Conservation (phyloP, 2,113 vertebrate genomes). For the Chascanopsetta lugubris region DNA sequence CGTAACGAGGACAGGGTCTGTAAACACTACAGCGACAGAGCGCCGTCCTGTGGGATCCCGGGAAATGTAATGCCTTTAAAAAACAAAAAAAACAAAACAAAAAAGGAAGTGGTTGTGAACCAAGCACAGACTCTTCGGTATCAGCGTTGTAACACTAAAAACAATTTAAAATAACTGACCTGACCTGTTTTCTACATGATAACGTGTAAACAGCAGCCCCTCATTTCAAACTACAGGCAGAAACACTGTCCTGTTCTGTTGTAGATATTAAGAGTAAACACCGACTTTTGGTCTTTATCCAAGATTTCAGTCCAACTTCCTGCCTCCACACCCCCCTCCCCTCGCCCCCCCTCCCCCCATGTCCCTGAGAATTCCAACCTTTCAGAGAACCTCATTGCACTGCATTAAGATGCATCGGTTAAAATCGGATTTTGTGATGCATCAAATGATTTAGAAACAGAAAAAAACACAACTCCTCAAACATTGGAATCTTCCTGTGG, state of each 20-base stretch:
- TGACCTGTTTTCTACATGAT: conserved; percentile 47
- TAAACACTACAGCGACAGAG: conserved; percentile 71
- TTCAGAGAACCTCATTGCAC: conserved; percentile 36
- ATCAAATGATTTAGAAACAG: conserved; percentile 36
- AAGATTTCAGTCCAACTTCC: conserved; percentile 20
- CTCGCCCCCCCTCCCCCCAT: too few species aligned
- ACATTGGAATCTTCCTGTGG: conserved; percentile 44
- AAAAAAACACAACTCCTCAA: conserved; percentile 19
- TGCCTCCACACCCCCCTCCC: conserved; percentile 9
- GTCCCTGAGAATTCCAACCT: conserved; percentile 24
- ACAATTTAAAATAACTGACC: conserved; percentile 51
- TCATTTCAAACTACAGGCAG: conserved; percentile 37
- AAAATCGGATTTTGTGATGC: conserved; percentile 51
- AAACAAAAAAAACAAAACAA: too few species aligned
- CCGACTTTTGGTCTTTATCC: conserved; percentile 36
- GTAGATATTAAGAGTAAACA: conserved; percentile 48
- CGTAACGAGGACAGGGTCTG: conserved; percentile 69
- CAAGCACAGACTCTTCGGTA: conserved; percentile 75
- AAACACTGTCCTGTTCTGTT: conserved; percentile 50
- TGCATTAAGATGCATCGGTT: conserved; percentile 26
- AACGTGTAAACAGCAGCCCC: conserved; percentile 33
- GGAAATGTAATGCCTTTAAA: conserved; percentile 68
- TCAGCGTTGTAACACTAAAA: conserved; percentile 70
- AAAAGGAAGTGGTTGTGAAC: conserved; percentile 77
- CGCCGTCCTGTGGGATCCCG: conserved; percentile 59